Evolutionary conservation across 2,113 vertebrate species (phyloP).

Genomic region (Spea bombifrons): DNA sequence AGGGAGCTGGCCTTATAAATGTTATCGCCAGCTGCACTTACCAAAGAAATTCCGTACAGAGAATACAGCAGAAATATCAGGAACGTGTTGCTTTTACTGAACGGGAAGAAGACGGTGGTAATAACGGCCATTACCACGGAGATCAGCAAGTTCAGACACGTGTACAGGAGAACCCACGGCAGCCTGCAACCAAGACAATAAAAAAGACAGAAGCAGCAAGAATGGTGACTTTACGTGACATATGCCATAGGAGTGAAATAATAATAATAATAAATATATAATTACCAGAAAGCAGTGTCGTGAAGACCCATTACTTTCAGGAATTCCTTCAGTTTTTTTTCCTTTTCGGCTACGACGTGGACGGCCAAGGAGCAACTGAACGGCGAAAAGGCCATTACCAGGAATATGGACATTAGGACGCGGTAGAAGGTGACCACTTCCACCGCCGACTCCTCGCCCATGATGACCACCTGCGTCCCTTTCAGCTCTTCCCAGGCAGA

Average conservation of each 20-base stretch:
- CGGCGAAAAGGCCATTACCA: slow-evolving; percentile 92
- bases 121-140: slow-evolving; percentile 92
- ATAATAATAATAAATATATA: not conserved
- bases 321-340: slow-evolving; percentile 90
- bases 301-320: slow-evolving; percentile 94
- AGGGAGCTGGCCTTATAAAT: not conserved
- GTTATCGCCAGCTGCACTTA: slow-evolving; percentile 65
- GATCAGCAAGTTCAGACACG: slow-evolving; percentile 85
- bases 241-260: too few species aligned
- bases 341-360: slow-evolving; percentile 95
- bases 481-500: slow-evolving; percentile 78
- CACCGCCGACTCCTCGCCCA: slow-evolving; percentile 85
- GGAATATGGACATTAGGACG: slow-evolving; percentile 90
- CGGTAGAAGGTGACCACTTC: slow-evolving; percentile 89
- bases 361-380: slow-evolving; percentile 94
- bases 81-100: slow-evolving; percentile 86
- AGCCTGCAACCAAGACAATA: slow-evolving; percentile 70
- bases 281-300: slow-evolving; percentile 91
- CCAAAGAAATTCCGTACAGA: slow-evolving; percentile 90
- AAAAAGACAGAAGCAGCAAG: not conserved
- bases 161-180: slow-evolving; percentile 94
- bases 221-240: not conserved
- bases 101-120: slow-evolving; percentile 84
- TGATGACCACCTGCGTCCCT: slow-evolving; percentile 74
- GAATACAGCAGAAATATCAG: slow-evolving; percentile 91